A percentile compares a stretch with the other conserved stretches of the same genome.
Evolutionary conservation across 1,140 invertebrate species (phyloP).

Genomic region (Zophobas morio): DNA sequence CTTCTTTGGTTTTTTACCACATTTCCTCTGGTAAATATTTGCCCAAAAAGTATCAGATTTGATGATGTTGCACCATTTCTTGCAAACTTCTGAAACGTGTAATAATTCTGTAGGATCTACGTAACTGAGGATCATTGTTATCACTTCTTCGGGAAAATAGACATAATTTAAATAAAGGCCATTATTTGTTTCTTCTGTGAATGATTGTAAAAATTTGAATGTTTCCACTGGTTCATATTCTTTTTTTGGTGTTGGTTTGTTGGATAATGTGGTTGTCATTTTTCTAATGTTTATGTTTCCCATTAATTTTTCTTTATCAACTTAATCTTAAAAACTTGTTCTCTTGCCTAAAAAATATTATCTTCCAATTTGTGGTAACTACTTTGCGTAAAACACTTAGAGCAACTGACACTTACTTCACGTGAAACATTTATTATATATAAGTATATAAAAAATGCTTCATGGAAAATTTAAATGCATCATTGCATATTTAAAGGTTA

Average conservation of each 20-base stretch:
- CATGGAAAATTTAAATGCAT: no score
- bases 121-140: slow-evolving; percentile 60
- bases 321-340: no score
- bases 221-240: slow-evolving; percentile 20
- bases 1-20: slow-evolving; percentile 53
- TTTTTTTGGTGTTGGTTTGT: not conserved
- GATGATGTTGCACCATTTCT: slow-evolving; percentile 63
- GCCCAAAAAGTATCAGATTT: slow-evolving; percentile 61
- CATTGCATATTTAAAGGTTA: no score
- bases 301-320: no score
- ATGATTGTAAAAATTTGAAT: slow-evolving; percentile 49
- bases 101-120: slow-evolving; percentile 57
- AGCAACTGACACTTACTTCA: no score
- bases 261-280: no score
- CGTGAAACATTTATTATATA: no score
- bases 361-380: no score
- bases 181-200: slow-evolving; percentile 57
- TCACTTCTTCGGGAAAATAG: slow-evolving; percentile 64
- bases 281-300: no score
- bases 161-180: slow-evolving; percentile 58
- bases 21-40: slow-evolving; percentile 52
- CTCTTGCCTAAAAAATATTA: no score
- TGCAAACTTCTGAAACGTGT: slow-evolving; percentile 61
- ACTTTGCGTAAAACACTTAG: no score
- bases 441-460: no score